These are phyloP conservation scores for Apamea anceps DNA, from an alignment of 2,888 invertebrate species.

Conservation along the genomic window DNA sequence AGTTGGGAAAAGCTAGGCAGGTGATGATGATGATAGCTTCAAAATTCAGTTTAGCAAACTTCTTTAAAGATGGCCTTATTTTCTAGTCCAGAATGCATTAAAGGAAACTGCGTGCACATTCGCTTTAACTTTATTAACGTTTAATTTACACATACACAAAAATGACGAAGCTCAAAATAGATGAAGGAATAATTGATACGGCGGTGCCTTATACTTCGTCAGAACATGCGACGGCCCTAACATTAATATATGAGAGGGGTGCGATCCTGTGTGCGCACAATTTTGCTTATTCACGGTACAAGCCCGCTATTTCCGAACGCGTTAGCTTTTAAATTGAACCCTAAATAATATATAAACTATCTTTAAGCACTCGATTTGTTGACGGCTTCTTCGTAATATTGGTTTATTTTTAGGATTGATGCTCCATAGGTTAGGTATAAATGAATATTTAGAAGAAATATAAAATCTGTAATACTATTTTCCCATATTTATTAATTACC, in stretches of 20 bases:
- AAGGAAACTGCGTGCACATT: not conserved
- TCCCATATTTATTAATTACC: too few species aligned
- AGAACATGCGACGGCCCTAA: slow-evolving; percentile 70
- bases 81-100: slow-evolving; percentile 3
- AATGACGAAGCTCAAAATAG: slow-evolving; percentile 65
- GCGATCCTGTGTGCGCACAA: slow-evolving; percentile 75
- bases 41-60: not conserved
- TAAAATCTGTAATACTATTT: too few species aligned
- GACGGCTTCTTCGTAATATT: slow-evolving; percentile 38
- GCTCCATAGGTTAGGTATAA: too few species aligned
- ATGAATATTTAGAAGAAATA: too few species aligned
- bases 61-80: not conserved
- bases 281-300: slow-evolving; percentile 86
- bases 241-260: slow-evolving; percentile 84
- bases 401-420: slow-evolving; percentile 15
- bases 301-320: slow-evolving; percentile 78
- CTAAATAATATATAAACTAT: slow-evolving; percentile 84
- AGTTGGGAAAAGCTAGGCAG: not conserved
- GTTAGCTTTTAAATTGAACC: slow-evolving; percentile 86
- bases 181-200: slow-evolving; percentile 77
- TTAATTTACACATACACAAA: slow-evolving; percentile 58
- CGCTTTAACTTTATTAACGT: slow-evolving; percentile 20
- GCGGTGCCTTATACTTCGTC: slow-evolving; percentile 68
- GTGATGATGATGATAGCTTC: not conserved
- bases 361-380: slow-evolving; percentile 77